These are phyloP conservation scores for Ceratina australensis DNA, from an alignment of 1,140 invertebrate species.

Conservation along the genomic window DNA sequence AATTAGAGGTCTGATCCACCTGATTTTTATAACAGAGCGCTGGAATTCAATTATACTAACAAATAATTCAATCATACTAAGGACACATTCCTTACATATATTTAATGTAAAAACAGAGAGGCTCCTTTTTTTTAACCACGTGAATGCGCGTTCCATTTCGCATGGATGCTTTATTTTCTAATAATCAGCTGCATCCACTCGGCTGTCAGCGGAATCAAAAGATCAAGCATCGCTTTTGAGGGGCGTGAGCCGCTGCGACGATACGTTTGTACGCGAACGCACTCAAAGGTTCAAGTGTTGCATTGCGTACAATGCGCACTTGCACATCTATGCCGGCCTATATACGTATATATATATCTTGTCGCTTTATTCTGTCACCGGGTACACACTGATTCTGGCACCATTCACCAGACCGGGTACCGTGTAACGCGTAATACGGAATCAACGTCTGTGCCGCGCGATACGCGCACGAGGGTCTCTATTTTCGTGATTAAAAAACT, in stretches of 20 bases:
- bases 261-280: constrained; percentile 37
- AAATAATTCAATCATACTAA: too few relatives aligned
- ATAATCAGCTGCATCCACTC: constrained; percentile 36
- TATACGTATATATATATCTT: constrained; percentile 11
- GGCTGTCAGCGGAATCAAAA: constrained; percentile 54
- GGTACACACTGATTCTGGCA: constrained; percentile 22
- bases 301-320: constrained; percentile 50
- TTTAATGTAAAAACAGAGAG: too few relatives aligned
- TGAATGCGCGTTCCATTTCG: background rate
- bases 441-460: constrained; percentile 10
- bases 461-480: background rate
- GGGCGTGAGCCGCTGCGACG: constrained; percentile 35
- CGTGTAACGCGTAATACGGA: constrained; percentile 11
- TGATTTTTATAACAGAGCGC: too few relatives aligned
- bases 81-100: too few relatives aligned
- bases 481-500: constrained; percentile 22
- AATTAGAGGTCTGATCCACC: too few relatives aligned
- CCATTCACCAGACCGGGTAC: constrained; percentile 1
- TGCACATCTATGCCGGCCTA: constrained; percentile 18
- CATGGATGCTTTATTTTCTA: constrained; percentile 18
- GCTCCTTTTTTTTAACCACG: too few relatives aligned
- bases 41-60: too few relatives aligned
- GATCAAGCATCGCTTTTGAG: constrained; percentile 50
- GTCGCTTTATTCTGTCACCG: constrained; percentile 42
- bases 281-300: constrained; percentile 53